Base-by-base conservation (phyloP, 2,797 vertebrate species). In the Argyrosomus regius region DNA sequence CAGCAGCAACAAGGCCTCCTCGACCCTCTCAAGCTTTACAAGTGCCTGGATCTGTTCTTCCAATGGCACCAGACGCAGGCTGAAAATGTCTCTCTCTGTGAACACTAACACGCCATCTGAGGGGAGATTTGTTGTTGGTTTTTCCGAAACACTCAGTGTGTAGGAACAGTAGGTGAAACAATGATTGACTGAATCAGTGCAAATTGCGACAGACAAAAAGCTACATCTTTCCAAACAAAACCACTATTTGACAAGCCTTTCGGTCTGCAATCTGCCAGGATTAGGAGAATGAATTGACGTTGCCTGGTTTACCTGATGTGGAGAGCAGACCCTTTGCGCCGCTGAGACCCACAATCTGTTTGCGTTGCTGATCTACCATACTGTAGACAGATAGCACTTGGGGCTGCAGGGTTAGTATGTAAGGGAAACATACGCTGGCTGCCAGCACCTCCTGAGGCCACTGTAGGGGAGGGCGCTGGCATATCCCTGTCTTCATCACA, bases 381-480 rank as follows among this genome's bases (percentile, higher is more conserved):
- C 94, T 95, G 91, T 92, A 94, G 77, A 95, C 79, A 43, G 85
- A 88, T 68, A 96, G 73, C 68, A 77, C 67, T 70, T 90, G 86
- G 43, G 88, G 84, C 85, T 91, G 88, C 63, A 94, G 86, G 61
- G 81, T 82, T 48, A 95, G 64, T 69, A 93, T 71, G 74, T 94
- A 95, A 74, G 93, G 94, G 87, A 91, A 93, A 90, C 90, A 88
- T 9, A 91, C 86, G 20, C 56, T 77, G 4, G 89, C 93, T 78
- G 92, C 91, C 90, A 94, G 63, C 61, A 94, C 91, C 72, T 86
- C 91, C 83, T 84, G 87, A 59, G 91, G 82, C 93, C 93, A 95
- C 81, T 85, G 93, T 43, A 96, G 79, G 57, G 94, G 94, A 80
- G 94, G 87, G 13, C 92, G 89, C 89, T 93, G 90, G 82, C 94